A percentile compares a stretch with the other conserved stretches of the same genome.
Conservation (phyloP, 1,140 invertebrate species). For the Melanaphis sacchari region DNA sequence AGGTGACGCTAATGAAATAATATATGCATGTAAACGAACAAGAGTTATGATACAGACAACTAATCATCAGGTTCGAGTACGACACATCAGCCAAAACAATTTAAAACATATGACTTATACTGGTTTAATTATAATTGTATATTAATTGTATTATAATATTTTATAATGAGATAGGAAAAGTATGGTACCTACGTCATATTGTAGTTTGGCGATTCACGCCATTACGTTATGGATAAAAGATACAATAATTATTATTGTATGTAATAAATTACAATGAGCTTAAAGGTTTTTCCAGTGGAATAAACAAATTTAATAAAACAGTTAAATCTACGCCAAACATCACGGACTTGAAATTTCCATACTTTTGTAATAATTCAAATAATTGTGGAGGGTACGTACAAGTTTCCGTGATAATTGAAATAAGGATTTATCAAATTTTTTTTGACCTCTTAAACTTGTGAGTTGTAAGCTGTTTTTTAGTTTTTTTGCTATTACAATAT, state of each 20-base stretch:
- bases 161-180: not conserved
- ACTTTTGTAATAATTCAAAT: slow-evolving; percentile 11
- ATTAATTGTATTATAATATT: not conserved
- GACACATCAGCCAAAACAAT: not conserved
- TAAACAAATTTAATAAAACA: slow-evolving; percentile 3
- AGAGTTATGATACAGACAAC: not conserved
- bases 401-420: slow-evolving; percentile 5
- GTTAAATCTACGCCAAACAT: not conserved
- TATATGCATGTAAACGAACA: not conserved
- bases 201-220: not conserved
- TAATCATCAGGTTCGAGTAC: not conserved
- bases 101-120: not conserved
- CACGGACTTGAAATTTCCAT: not conserved
- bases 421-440: slow-evolving; percentile 1
- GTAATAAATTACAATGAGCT: not conserved
- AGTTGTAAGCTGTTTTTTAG: not conserved
- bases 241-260: not conserved
- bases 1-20: not conserved
- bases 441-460: not conserved
- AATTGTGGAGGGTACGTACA: not conserved
- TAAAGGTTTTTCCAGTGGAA: not conserved
- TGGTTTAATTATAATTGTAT: not conserved
- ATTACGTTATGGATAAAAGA: not conserved
- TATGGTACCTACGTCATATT: not conserved
- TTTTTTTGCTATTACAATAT: not conserved